Conservation (phyloP, 2,888 invertebrate genomes). For the Eutolmus rufibarbis region DNA sequence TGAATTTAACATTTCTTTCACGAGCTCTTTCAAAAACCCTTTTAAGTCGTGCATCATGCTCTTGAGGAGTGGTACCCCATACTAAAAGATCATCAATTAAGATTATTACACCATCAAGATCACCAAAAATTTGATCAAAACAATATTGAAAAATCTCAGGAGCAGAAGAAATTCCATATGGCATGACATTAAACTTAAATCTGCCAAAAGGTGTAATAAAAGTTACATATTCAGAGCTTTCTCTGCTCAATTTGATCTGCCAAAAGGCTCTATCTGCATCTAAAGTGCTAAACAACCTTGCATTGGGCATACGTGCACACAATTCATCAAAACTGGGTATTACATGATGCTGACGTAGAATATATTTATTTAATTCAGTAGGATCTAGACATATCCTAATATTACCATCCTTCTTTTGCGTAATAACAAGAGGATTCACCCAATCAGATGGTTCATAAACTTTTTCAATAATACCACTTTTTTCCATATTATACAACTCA, state of each 20-base stretch:
- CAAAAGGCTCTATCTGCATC: constrained; percentile 43
- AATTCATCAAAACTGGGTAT: not conserved
- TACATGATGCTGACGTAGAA: not conserved
- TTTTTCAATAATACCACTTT: not conserved
- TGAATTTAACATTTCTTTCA: too few relatives aligned
- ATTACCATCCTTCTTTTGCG: constrained; percentile 22
- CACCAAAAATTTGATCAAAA: not conserved
- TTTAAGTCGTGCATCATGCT: not conserved
- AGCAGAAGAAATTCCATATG: constrained; percentile 19
- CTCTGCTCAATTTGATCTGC: not conserved
- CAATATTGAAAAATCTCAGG: constrained; percentile 25
- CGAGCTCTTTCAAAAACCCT: too few relatives aligned
- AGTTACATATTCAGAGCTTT: not conserved
- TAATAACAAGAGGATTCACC: not conserved
- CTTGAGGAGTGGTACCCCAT: not conserved
- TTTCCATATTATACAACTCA: not conserved
- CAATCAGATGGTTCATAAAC: constrained; percentile 59
- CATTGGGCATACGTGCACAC: not conserved
- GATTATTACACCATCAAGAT: not conserved
- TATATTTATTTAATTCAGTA: constrained; percentile 18
- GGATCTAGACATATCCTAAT: constrained; percentile 40
- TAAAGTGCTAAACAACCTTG: constrained; percentile 2
- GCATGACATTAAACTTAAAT: not conserved
- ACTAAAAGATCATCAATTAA: constrained; percentile 37
- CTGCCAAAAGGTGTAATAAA: not conserved